Conservation (phyloP, 2,113 vertebrate genomes). For the Gymnarchus niloticus region DNA sequence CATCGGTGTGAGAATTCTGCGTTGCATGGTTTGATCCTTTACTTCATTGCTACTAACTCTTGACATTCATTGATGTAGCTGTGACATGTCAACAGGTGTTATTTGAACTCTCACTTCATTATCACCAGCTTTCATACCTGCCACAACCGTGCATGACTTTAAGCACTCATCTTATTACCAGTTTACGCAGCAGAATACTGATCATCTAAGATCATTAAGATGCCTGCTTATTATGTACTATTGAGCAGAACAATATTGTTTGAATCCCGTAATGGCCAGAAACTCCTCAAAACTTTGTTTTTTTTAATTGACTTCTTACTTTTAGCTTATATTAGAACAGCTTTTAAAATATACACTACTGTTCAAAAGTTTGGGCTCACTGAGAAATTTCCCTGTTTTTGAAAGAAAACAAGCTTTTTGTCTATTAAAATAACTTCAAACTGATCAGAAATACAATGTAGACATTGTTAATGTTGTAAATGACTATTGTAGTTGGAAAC, state of each 20-base stretch:
- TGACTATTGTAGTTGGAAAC: no score
- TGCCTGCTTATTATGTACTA: neutral
- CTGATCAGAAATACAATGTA: no score
- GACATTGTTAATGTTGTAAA: no score
- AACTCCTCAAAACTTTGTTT: neutral
- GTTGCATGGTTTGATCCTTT: neutral
- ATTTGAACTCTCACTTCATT: neutral
- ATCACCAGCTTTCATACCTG: neutral
- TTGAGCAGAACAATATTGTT: neutral
- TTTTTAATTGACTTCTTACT: neutral
- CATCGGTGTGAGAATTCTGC: neutral
- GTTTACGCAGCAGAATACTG: neutral
- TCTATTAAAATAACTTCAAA: no score
- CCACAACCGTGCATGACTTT: neutral
- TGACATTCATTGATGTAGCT: neutral
- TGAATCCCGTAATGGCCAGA: neutral
- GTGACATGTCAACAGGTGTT: no score
- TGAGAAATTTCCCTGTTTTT: no score
- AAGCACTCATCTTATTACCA: neutral
- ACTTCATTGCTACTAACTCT: neutral
- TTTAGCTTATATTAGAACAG: neutral
- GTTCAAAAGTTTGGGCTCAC: no score
- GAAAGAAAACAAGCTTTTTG: no score
- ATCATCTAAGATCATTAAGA: neutral
- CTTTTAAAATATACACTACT: no score